These are phyloP conservation scores for Actinia equina DNA, from an alignment of 64 coral and sea anemone genomes.

Conservation along the genomic window DNA sequence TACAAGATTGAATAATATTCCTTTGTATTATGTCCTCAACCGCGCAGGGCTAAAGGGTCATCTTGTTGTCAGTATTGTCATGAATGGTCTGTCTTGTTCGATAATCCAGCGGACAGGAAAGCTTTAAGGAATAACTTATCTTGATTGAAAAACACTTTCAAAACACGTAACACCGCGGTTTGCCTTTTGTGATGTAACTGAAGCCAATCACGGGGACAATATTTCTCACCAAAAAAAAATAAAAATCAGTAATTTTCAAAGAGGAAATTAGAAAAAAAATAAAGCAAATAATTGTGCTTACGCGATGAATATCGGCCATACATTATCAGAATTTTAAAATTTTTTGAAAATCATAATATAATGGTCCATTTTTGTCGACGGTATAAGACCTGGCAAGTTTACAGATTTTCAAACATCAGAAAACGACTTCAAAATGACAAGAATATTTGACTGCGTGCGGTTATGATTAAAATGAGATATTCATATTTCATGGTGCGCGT, in stretches of 20 bases:
- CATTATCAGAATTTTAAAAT: neutral
- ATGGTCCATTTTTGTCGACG: no score
- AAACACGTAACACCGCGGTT: neutral
- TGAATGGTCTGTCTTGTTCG: neutral
- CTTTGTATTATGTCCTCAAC: conserved; percentile 9
- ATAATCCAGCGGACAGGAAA: neutral
- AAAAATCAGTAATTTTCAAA: neutral
- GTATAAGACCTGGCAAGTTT: no score
- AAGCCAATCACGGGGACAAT: no score
- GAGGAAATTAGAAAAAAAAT: neutral
- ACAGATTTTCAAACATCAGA: neutral
- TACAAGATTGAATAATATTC: neutral
- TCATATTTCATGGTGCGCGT: neutral
- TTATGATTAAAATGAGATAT: neutral
- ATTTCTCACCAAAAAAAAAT: no score
- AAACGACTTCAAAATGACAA: neutral
- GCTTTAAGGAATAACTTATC: neutral
- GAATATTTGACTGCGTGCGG: neutral
- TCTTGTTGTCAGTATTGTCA: neutral
- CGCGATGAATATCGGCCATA: neutral
- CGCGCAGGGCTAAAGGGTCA: neutral
- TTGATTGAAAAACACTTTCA: neutral
- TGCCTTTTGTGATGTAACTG: no score
- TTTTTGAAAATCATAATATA: neutral
- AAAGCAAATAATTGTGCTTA: neutral